These are phyloP conservation scores for Bambusicola thoracicus DNA, from an alignment of 2,113 vertebrate genomes.

Conservation along the genomic window DNA sequence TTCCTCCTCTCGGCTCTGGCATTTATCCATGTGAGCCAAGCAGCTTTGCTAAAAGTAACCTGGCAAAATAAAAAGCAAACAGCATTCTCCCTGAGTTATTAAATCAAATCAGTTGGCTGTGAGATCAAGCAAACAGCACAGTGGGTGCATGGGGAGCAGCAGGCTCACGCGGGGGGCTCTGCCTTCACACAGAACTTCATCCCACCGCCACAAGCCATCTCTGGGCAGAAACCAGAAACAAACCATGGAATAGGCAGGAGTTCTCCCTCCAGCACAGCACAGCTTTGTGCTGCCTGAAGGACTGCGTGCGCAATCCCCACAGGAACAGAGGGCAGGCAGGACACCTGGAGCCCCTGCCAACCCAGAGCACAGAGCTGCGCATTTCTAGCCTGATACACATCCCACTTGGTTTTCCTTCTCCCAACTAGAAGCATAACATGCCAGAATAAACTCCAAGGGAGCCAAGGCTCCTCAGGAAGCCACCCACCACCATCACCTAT, in stretches of 20 bases:
- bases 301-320: not conserved
- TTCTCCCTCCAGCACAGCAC: not conserved
- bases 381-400: not conserved
- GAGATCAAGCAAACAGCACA: not conserved
- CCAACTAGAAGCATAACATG: not conserved
- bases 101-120: not conserved
- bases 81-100: not conserved
- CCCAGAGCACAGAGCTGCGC: fast-evolving
- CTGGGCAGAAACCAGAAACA: not conserved
- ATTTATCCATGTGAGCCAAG: not conserved
- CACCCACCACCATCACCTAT: slow-evolving; percentile 2
- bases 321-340: fast-evolving
- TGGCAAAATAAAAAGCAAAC: not conserved
- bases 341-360: not conserved
- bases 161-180: not conserved
- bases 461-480: not conserved
- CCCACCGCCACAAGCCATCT: not conserved
- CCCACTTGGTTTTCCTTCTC: not conserved
- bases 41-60: not conserved
- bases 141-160: fast-evolving
- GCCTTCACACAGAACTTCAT: not conserved
- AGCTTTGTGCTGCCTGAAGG: not conserved
- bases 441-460: slow-evolving; percentile 32
- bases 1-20: not conserved
- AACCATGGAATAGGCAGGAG: not conserved